A percentile compares a stretch with the other conserved stretches of the same genome.
Evolutionary conservation across 1,140 invertebrate genomes (phyloP).

Genomic region (Schlechtendalia chinensis): DNA sequence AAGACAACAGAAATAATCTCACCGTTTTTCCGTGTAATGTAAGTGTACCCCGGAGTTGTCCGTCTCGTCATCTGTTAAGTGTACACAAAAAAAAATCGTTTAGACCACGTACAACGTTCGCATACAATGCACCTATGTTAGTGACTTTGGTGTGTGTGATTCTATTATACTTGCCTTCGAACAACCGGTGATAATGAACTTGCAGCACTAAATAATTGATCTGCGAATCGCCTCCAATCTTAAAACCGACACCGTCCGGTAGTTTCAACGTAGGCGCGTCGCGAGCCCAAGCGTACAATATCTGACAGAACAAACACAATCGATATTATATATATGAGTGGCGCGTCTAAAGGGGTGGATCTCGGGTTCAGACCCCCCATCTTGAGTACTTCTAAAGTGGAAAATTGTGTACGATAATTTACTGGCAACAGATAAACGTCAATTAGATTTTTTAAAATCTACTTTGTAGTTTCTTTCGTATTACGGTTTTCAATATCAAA

Average conservation of each 20-base stretch:
- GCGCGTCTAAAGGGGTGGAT: too few species aligned
- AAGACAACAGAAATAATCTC: conserved; percentile 57
- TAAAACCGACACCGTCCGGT: conserved; percentile 81
- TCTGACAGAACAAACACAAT: conserved; percentile 58
- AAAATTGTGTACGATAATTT: too few species aligned
- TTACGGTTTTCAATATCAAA: too few species aligned
- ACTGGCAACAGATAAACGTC: too few species aligned
- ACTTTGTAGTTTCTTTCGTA: too few species aligned
- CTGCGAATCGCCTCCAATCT: conserved; percentile 69
- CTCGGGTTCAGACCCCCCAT: too few species aligned
- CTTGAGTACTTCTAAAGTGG: too few species aligned
- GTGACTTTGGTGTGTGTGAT: too few species aligned
- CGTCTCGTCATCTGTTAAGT: conserved; percentile 65
- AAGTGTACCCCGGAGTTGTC: conserved; percentile 81
- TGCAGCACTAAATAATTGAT: conserved; percentile 84
- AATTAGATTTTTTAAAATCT: too few species aligned
- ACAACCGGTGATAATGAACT: conserved; percentile 84
- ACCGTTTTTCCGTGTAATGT: conserved; percentile 73
- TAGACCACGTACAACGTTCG: background rate
- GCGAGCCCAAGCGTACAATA: conserved; percentile 95
- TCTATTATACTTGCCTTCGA: conserved; percentile 61
- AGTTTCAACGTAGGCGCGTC: conserved; percentile 84
- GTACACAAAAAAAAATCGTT: background rate
- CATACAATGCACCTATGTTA: conserved; percentile 54
- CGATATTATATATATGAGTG: too few species aligned